Evolutionary conservation across 2,888 invertebrate species (phyloP).

Genomic region (Auanema freiburgensis): DNA sequence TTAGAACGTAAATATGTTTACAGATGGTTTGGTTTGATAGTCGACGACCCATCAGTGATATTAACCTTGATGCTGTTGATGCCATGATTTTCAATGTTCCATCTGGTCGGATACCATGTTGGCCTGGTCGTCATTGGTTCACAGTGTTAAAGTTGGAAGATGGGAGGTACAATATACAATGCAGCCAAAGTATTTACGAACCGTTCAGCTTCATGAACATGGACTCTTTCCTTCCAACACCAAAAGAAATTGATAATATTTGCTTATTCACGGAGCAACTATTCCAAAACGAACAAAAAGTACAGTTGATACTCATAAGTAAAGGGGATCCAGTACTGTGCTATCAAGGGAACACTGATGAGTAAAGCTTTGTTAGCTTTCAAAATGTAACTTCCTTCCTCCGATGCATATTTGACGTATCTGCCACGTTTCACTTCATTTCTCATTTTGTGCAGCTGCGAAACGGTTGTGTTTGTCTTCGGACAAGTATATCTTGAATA

Average conservation of each 20-base stretch:
- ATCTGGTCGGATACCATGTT: constrained; percentile 40
- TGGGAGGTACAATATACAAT: constrained; percentile 24
- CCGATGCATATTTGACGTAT: too few species aligned
- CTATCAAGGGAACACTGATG: too few species aligned
- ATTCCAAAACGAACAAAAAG: constrained; percentile 21
- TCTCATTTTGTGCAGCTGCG: too few species aligned
- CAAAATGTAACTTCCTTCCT: too few species aligned
- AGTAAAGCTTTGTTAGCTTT: too few species aligned
- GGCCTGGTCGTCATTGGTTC: constrained; percentile 58
- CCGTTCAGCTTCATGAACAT: constrained; percentile 51
- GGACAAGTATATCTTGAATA: too few species aligned
- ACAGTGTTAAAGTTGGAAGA: constrained; percentile 30
- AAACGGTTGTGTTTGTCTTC: too few species aligned
- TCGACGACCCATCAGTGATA: constrained; percentile 18
- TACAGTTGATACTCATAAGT: constrained; percentile 17
- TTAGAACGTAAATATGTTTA: constrained; percentile 12
- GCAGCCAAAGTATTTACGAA: not conserved
- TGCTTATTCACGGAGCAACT: constrained; percentile 21
- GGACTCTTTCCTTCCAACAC: constrained; percentile 54
- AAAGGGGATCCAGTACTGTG: not conserved
- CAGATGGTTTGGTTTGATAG: constrained; percentile 39
- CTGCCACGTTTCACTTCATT: too few species aligned
- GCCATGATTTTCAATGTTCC: constrained; percentile 48
- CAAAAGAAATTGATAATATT: constrained; percentile 39
- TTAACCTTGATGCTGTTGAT: constrained; percentile 36